Evolutionary conservation across 2,888 invertebrate species (phyloP), one percentile per base, ranked within the genome.

Genomic region (Crepidodera aurea): DNA sequence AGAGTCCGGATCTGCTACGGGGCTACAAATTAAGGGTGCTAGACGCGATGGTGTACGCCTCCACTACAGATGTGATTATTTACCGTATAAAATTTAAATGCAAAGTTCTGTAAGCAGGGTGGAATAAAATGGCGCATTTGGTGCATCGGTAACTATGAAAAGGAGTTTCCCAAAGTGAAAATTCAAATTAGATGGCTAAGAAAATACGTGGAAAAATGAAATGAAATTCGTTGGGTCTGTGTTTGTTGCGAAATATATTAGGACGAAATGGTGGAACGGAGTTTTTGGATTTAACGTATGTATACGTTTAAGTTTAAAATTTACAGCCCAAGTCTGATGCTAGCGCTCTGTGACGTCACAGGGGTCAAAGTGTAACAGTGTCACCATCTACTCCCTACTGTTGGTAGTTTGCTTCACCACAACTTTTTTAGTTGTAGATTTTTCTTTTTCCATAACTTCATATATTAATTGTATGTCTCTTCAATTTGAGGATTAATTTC

Each of bases 1-100:
- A 22, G 22, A 34, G 13, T 34, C 34, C 34, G 34, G 2, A 3
- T 18, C 54, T 54, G 42, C 10, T 16, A 7, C 7, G 62, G 56
- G 51, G 64, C 55, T 53, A 62, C 69, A 73, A 73, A 74, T 74
- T 71, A 72, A 60, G 59, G 62, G 55, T 46, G 64, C 57, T 54
- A 60, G 59, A 56, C 44, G 50, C 39, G 22, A 54, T 32, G 29
- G 60, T 46, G 22, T 46, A 40, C 60, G 56, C 51, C 60, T 56
- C 40, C 37, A 46, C 59, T 63, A 46, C 53, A 62, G 51, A 59
- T 59, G 56, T 50, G 56, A 64, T 60, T 57, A 54, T 64, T 55
- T 61, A 51, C 34, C 51, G 54, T 46, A 34, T 25, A 25, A 53
- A 64, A 61, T 61, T 61, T 55, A 54, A 60, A 57, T 51, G 40